Evolutionary conservation across 2,113 vertebrate species (phyloP).

Genomic region (Ciconia boyciana): DNA sequence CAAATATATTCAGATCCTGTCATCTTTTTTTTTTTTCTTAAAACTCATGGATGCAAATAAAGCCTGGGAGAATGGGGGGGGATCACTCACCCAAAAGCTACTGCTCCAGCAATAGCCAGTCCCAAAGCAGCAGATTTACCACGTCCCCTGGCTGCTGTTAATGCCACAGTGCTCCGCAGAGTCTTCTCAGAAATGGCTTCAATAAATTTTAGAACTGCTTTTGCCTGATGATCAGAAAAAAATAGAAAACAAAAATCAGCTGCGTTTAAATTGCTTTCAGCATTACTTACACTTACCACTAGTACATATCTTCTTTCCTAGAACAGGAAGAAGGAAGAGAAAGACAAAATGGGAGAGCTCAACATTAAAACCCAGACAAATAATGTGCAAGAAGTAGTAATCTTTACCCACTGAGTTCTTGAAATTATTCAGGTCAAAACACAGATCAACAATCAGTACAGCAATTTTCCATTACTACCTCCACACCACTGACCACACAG

Average conservation of each 20-base stretch:
- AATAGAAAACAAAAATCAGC: neutral
- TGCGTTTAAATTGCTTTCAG: neutral
- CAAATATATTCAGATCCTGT: neutral
- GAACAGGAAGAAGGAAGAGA: neutral
- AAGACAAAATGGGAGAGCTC: neutral
- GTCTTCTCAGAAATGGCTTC: conserved; percentile 98
- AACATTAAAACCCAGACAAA: neutral
- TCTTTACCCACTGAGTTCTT: neutral
- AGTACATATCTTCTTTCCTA: neutral
- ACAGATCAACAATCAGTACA: neutral
- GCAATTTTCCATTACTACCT: neutral
- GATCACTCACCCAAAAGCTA: conserved; percentile 90
- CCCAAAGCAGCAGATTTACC: conserved; percentile 98
- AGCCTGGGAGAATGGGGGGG: neutral
- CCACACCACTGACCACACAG: neutral
- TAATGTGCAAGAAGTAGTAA: neutral
- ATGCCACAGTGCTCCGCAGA: conserved; percentile 88
- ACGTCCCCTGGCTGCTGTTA: conserved; percentile 93
- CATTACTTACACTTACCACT: neutral
- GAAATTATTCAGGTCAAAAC: neutral
- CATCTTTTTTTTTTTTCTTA: too few species aligned
- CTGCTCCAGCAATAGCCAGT: conserved; percentile 90
- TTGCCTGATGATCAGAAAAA: conserved; percentile 75
- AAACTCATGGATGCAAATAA: neutral
- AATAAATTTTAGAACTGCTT: conserved; percentile 92